phyloP scores from a whole-genome alignment of 1,140 invertebrate species.

The Danaus melanippus region DNA sequence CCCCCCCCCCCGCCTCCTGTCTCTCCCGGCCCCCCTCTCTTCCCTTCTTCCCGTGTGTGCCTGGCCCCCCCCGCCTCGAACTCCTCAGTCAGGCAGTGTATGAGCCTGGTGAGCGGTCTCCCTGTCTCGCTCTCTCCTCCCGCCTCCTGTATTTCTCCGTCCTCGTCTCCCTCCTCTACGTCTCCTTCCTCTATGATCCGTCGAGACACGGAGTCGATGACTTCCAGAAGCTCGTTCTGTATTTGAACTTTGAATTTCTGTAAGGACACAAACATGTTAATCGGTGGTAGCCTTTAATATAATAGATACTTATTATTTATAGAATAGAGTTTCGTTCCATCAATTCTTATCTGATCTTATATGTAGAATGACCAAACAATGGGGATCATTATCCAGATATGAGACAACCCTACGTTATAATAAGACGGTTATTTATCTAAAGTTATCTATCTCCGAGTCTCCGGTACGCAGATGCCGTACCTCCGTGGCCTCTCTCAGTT shows the following conservation, averaged over 20 bases:
- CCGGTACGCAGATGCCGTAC: conserved; percentile 69
- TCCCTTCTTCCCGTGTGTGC: conserved; percentile 40
- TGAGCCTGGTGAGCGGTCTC: conserved; percentile 41
- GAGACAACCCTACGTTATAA: no score
- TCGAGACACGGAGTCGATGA: conserved; percentile 83
- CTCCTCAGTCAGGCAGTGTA: conserved; percentile 42
- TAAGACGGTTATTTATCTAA: no score
- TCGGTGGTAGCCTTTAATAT: no score
- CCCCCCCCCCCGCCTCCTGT: conserved; percentile 25
- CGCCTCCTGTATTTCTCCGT: conserved; percentile 25
- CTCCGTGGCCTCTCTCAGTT: conserved; percentile 88
- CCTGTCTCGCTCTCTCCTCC: conserved; percentile 33
- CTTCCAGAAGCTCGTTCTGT: conserved; percentile 83
- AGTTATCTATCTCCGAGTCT: no score
- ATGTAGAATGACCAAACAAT: no score
- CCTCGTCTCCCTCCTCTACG: conserved; percentile 32
- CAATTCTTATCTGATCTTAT: no score
- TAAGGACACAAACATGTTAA: conserved; percentile 10
- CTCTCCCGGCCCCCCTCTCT: conserved; percentile 24
- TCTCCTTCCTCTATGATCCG: conserved; percentile 76
- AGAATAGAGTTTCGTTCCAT: no score
- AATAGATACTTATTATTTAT: no score
- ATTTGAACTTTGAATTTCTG: conserved; percentile 86
- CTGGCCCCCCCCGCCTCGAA: conserved; percentile 42
- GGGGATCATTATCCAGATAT: no score